Base-by-base conservation (phyloP, 2,888 invertebrate genomes). In the Lithodes maja region DNA sequence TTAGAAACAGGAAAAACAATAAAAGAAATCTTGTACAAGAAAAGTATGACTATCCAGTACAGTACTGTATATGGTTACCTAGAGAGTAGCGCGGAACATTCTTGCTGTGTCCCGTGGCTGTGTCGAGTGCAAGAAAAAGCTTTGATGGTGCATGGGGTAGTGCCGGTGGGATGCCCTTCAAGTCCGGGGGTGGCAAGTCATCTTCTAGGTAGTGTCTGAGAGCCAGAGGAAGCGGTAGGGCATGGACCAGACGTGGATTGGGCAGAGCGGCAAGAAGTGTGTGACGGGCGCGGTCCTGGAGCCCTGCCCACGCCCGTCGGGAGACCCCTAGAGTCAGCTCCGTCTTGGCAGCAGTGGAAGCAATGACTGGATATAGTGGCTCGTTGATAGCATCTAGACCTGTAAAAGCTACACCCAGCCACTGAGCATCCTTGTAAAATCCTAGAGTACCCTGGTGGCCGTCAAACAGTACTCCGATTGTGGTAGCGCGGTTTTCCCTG, bases 271-370 rank as follows among this genome's bases (percentile, higher is more conserved):
- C 54, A 5, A 86, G 81, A 12, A 86, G 86, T 74, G 82, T 81
- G 17, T 86, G 86, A 7, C 86, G 81, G 61, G 87, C 83, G 71
- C 96, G 94, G 93, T 96, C 96, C 93, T 96, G 96, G 3, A 96
- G 94, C 93, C 95, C 96, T 0, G 95, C 95, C 93, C 96, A 96
- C 92, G 95, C 96, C 74, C 96, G 93, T 91, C 95, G 95, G 92
- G 95, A 95, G 54, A 94, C 93, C 55, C 95, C 95, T 33, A 96
- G 93, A 0, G 95, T 95, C 96, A 96, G 96, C 93, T 96, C 96
- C 1, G 96, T 96, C 94, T 96, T 96, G 33, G 96, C 96, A 0
- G 96, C 96, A 0, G 96, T 96, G 1, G 96, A 96, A 92, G 96
- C 95, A 9, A 96, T 95, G 87, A 96, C 95, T 0, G 96, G 96